These are phyloP conservation scores for Pungitius pungitius DNA, from an alignment of 2,113 vertebrate genomes.

Conservation along the genomic window DNA sequence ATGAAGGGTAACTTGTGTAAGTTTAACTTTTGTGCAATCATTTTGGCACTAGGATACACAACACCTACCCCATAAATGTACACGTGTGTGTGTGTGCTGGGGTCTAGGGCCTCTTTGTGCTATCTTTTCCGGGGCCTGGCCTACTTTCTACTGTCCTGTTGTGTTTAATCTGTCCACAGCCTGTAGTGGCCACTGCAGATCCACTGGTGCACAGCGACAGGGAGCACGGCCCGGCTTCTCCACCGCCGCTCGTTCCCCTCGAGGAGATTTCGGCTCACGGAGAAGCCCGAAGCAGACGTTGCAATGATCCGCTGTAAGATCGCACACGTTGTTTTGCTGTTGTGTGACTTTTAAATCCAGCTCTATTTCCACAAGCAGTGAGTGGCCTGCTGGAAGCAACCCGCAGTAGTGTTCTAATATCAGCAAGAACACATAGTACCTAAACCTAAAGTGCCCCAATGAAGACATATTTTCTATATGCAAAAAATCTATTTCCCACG, in stretches of 20 bases:
- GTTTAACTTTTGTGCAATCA: too few species aligned
- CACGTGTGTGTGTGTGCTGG: background rate
- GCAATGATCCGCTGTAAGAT: background rate
- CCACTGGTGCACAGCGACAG: conserved; percentile 35
- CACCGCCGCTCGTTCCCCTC: background rate
- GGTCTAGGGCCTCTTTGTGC: conserved; percentile 25
- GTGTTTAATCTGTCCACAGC: conserved; percentile 33
- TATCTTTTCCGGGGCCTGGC: conserved; percentile 43
- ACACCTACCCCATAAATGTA: too few species aligned
- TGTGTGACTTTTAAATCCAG: conserved; percentile 10
- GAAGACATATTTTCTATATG: too few species aligned
- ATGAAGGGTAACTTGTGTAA: background rate
- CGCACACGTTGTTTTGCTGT: background rate
- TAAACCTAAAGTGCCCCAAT: too few species aligned
- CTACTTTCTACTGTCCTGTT: conserved; percentile 45
- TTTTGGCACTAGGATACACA: too few species aligned
- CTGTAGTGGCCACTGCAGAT: conserved; percentile 70
- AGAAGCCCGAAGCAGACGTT: conserved; percentile 1
- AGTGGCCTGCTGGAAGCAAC: conserved; percentile 25
- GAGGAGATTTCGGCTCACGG: conserved; percentile 16
- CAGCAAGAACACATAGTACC: too few species aligned
- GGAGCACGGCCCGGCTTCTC: conserved; percentile 27
- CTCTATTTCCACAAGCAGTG: conserved; percentile 25
- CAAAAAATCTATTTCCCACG: background rate
- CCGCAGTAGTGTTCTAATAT: conserved; percentile 1